phyloP scores from a whole-genome alignment of 2,888 invertebrate genomes.

The Xestobium rufovillosum region DNA sequence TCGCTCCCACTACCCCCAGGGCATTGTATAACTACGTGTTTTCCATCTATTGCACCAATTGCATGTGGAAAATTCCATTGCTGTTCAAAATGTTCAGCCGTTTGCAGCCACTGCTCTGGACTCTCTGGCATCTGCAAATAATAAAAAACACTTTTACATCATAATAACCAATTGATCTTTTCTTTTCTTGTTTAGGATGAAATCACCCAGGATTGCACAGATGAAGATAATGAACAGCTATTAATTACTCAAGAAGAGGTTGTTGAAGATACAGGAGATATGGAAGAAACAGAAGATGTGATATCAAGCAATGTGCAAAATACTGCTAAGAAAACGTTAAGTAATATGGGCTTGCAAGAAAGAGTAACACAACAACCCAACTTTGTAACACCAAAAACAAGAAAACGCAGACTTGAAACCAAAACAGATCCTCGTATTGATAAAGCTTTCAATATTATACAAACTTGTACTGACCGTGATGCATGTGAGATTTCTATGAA shows the following conservation, averaged over 20 bases:
- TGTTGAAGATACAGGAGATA: background rate
- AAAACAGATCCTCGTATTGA: slow-evolving; percentile 9
- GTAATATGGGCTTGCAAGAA: background rate
- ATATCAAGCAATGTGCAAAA: background rate
- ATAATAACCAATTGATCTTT: too few relatives aligned
- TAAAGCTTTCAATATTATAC: background rate
- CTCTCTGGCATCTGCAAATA: slow-evolving; percentile 2
- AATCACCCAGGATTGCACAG: too few relatives aligned
- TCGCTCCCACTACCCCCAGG: slow-evolving; percentile 2
- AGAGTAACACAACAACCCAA: background rate
- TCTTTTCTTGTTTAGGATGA: too few relatives aligned
- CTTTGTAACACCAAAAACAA: slow-evolving; percentile 3
- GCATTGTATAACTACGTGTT: too few relatives aligned
- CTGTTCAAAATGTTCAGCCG: background rate
- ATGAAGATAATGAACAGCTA: background rate
- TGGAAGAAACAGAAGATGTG: background rate
- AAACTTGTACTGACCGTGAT: slow-evolving; percentile 7
- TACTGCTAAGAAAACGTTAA: background rate
- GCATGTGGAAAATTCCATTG: too few relatives aligned
- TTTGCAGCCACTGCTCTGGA: background rate
- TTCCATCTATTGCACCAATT: too few relatives aligned
- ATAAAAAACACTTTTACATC: background rate
- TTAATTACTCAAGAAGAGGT: background rate
- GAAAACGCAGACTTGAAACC: slow-evolving; percentile 6
- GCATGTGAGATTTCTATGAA: slow-evolving; percentile 18